phyloP scores from a whole-genome alignment of 2,113 vertebrate species.

The Pseudopipra pipra region DNA sequence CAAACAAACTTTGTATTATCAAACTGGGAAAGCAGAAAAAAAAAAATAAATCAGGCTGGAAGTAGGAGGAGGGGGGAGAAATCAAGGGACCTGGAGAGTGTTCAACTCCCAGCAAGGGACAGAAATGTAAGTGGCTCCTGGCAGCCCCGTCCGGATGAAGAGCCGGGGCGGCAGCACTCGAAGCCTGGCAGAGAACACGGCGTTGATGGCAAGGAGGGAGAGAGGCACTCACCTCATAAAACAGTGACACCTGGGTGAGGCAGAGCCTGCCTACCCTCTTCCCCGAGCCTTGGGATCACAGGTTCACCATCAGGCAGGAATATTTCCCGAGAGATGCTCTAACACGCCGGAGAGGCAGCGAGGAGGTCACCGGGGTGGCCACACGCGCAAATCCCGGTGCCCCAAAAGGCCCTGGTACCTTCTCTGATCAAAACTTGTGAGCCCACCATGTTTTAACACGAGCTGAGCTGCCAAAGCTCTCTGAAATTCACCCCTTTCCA shows the following conservation, averaged over 20 bases:
- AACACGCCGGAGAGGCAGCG: fast-evolving
- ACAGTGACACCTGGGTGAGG: conserved; percentile 18
- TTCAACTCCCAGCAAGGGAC: conserved; percentile 65
- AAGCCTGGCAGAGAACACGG: conserved; percentile 27
- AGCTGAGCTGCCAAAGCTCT: not conserved
- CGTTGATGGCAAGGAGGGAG: not conserved
- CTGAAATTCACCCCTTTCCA: not conserved
- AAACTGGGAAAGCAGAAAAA: not conserved
- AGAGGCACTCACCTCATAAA: conserved; percentile 49
- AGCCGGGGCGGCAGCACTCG: conserved; percentile 27
- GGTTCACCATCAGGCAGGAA: not conserved
- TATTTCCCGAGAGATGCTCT: not conserved
- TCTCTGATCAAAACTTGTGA: not conserved
- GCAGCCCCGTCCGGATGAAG: conserved; percentile 42
- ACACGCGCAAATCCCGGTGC: fast-evolving
- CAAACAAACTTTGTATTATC: not conserved
- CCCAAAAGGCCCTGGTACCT: fast-evolving
- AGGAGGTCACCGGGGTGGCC: fast-evolving
- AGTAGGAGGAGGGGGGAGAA: not conserved
- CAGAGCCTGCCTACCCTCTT: not conserved
- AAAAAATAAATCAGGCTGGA: not conserved
- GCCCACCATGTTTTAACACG: fast-evolving
- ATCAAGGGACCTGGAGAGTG: conserved; percentile 55
- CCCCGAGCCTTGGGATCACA: not conserved
- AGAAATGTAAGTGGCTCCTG: conserved; percentile 48